Conservation (phyloP, 2,888 invertebrate species). For the Pyrrhia umbra region DNA sequence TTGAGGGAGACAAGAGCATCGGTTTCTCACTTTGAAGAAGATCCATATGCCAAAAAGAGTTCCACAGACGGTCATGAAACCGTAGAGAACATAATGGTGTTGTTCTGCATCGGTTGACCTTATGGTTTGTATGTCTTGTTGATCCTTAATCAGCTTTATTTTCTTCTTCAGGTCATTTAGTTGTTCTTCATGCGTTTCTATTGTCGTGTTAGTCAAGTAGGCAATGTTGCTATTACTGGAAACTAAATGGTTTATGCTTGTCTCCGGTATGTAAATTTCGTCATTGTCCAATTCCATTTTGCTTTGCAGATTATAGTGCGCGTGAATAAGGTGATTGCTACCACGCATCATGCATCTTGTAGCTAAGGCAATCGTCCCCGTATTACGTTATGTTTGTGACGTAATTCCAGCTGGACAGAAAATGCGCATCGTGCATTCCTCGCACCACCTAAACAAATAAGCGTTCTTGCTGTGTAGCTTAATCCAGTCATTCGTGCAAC, state of each 20-base stretch:
- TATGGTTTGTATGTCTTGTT: not conserved
- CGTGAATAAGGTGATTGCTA: not conserved
- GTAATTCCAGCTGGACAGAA: conserved; percentile 12
- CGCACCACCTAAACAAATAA: conserved; percentile 3
- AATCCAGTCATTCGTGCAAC: not conserved
- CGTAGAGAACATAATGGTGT: not conserved
- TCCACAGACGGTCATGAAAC: not conserved
- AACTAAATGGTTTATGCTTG: not conserved
- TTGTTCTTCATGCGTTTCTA: not conserved
- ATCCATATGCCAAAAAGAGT: not conserved
- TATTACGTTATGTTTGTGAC: conserved; percentile 6
- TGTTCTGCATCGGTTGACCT: not conserved
- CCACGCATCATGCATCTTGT: not conserved
- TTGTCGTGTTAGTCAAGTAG: not conserved
- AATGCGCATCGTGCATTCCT: conserved; percentile 15
- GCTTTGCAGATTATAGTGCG: not conserved
- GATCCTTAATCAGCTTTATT: not conserved
- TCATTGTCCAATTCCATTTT: not conserved
- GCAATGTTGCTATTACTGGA: not conserved
- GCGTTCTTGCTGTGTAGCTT: conserved; percentile 11
- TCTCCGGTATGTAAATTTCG: not conserved
- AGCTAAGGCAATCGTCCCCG: not conserved
- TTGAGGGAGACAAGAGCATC: not conserved
- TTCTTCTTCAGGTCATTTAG: not conserved
- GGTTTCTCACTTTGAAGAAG: not conserved